These are phyloP conservation scores for cattle (Bos taurus) DNA, from an alignment of 2,113 vertebrate genomes.

Conservation along the genomic window DNA sequence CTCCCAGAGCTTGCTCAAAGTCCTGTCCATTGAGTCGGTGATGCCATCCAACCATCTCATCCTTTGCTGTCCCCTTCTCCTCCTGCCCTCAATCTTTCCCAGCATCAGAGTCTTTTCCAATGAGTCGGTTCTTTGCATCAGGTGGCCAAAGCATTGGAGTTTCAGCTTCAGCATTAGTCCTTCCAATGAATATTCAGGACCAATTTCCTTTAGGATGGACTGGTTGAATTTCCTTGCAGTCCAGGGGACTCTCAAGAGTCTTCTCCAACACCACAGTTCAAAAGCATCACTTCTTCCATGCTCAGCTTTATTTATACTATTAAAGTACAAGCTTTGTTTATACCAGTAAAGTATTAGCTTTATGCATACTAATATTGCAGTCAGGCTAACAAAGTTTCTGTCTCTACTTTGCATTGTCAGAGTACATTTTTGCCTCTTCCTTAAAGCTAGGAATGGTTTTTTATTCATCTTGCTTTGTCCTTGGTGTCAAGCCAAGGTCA, in stretches of 20 bases:
- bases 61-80: accelerated
- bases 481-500: accelerated
- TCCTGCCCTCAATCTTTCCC: background rate
- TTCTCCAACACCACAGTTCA: background rate
- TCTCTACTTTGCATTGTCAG: background rate
- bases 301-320: background rate
- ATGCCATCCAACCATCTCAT: background rate
- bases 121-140: background rate
- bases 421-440: background rate
- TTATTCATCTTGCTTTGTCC: background rate
- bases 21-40: accelerated
- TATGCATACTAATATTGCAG: background rate
- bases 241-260: background rate
- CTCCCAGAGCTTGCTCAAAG: accelerated
- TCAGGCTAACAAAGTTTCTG: too few species aligned
- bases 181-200: background rate
- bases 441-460: background rate
- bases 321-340: background rate
- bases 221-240: accelerated
- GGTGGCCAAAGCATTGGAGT: background rate
- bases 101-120: accelerated
- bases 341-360: background rate
- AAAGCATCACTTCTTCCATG: background rate
- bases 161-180: background rate
- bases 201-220: accelerated